Conservation (phyloP, 1,140 invertebrate species). For the Diachasmimorpha longicaudata region DNA sequence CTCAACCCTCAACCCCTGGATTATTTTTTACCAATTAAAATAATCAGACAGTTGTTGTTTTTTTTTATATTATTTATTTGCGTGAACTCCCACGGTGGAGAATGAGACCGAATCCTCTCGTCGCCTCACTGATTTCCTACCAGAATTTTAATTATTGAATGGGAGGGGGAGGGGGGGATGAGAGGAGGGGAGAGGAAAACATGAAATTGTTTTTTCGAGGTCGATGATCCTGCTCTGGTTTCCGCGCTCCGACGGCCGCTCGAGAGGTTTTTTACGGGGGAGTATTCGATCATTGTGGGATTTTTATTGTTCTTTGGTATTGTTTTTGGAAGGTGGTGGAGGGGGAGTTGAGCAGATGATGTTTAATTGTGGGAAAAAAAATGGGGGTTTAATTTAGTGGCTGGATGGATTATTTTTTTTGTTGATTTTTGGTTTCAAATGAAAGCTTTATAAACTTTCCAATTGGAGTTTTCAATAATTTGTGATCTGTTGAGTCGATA, state of each 20-base stretch:
- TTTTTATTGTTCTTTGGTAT: background rate
- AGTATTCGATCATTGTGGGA: background rate
- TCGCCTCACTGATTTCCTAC: background rate
- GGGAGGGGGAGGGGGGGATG: background rate
- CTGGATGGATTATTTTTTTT: no score
- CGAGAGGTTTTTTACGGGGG: background rate
- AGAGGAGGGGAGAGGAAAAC: background rate
- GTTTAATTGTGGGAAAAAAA: no score
- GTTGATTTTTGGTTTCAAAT: no score
- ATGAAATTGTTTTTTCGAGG: background rate
- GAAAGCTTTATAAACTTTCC: no score
- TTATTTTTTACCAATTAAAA: constrained; percentile 7
- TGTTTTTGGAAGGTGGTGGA: no score
- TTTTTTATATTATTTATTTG: background rate
- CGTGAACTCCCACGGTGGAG: background rate
- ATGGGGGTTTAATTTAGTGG: no score
- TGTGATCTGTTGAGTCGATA: no score
- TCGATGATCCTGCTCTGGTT: constrained; percentile 13
- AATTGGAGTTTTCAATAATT: no score
- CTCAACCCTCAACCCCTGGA: no score
- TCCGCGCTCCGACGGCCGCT: background rate
- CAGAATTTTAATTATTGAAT: constrained; percentile 8
- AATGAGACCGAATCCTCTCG: background rate
- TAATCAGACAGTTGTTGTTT: background rate
- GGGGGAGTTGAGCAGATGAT: no score